These are phyloP conservation scores for Champsocephalus gunnari DNA, from an alignment of 2,797 vertebrate species.

Conservation along the genomic window DNA sequence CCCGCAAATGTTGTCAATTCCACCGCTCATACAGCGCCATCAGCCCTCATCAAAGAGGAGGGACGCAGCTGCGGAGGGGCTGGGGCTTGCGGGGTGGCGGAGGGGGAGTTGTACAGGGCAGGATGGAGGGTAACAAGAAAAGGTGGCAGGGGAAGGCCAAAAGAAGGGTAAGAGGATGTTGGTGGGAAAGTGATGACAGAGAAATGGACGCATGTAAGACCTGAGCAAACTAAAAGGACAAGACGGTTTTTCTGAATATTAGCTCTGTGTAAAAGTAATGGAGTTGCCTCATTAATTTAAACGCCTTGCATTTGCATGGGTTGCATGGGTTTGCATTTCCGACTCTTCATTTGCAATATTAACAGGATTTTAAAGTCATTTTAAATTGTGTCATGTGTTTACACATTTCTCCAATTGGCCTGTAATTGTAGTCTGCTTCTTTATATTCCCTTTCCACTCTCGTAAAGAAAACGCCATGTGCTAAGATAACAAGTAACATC, in stretches of 20 bases:
- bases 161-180: constrained; percentile 1
- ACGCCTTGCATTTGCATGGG: too few species aligned
- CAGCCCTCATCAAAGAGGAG: constrained; percentile 94
- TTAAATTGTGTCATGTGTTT: background rate
- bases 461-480: background rate
- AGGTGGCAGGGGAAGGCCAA: constrained; percentile 11
- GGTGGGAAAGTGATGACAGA: constrained; percentile 6
- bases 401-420: background rate
- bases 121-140: constrained; percentile 31
- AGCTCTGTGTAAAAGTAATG: background rate
- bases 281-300: background rate
- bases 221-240: background rate
- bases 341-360: background rate
- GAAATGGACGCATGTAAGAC: background rate
- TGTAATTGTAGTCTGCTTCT: background rate
- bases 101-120: constrained; percentile 28
- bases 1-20: constrained; percentile 99
- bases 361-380: background rate
- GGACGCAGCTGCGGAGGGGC: constrained; percentile 88
- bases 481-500: background rate
- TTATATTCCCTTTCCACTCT: too few species aligned
- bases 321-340: too few species aligned
- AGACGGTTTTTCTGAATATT: background rate
- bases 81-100: constrained; percentile 39
- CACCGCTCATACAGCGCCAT: constrained; percentile 96